Conservation (phyloP, 2,888 invertebrate genomes). For the Mallateleia sp. region DNA sequence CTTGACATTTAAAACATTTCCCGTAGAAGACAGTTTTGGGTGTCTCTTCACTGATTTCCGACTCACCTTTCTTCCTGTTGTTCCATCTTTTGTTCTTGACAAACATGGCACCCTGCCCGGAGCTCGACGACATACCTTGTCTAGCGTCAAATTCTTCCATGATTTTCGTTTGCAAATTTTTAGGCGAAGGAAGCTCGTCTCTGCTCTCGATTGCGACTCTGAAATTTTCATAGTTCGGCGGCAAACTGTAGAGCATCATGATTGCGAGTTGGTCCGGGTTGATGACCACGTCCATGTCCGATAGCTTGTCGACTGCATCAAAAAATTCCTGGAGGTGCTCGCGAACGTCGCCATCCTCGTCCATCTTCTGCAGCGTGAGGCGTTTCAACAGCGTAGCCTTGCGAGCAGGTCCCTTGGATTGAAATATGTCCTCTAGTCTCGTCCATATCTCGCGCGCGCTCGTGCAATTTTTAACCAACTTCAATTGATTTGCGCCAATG, state of each 20-base stretch:
- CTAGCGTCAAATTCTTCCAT: constrained; percentile 3
- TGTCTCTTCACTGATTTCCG: not conserved
- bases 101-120: constrained; percentile 19
- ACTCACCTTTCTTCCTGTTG: not conserved
- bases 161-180: constrained; percentile 4
- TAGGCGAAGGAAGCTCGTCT: not conserved
- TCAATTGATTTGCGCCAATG: not conserved
- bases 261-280: not conserved
- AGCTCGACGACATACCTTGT: not conserved
- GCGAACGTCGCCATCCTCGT: too few species aligned
- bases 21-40: not conserved
- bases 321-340: not conserved
- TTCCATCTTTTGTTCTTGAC: constrained; percentile 9
- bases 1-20: constrained; percentile 34
- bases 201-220: constrained; percentile 1
- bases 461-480: not conserved
- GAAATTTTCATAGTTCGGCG: too few species aligned
- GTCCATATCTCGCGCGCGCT: not conserved
- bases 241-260: too few species aligned
- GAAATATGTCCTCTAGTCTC: not conserved
- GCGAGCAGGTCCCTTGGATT: not conserved
- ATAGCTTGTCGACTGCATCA: not conserved
- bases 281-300: too few species aligned
- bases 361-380: not conserved
- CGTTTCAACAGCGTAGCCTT: not conserved